Evolutionary conservation across 1,140 invertebrate species (phyloP), one percentile per base, ranked within the genome.

Genomic region (Asobara japonica): DNA sequence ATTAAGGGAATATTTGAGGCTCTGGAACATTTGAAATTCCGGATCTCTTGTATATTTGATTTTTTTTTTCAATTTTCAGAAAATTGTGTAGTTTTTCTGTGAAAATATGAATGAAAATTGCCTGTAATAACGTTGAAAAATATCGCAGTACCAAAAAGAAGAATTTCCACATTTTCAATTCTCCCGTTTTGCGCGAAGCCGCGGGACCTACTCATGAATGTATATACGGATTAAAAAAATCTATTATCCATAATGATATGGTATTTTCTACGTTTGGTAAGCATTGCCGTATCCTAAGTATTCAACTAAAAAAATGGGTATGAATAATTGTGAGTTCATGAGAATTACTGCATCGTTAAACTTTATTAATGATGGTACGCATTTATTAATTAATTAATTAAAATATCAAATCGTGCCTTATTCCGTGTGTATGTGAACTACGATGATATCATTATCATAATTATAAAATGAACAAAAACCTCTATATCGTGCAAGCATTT

Each of bases 401-500:
- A 72, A 51, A 85, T 84, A 85, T 86, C 84, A 81, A 84, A 84
- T 56, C 75, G 84, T 86, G 84, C 84, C 84, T 86, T 86, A 86
- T 84, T 86, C 83, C 81, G 77, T 86, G 82, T 85, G 84, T 80
- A 85, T 82, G 82, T 76, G 77, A 76, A 81, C 82, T 83, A 77
- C 36, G n/a, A 45, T 74, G 84, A 78, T 80, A 82, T 77, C 76
- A 83, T 79, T 76, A 84, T 81, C 77, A 84, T 84, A 78, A 83
- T 75, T 78, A 81, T 79, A 82, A 68, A 82, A 76, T 74, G 82
- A 33, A 51, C 4, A 77, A 83, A 83, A 82, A 67, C 41, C 20
- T 48, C 38, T 78, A 81, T 83, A 83, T 82, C 75, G 79, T 82
- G 82, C 81, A 81, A 83, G 80, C 80, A 86, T 84, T 86, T 85